These are phyloP conservation scores for Drosophila colorata DNA, from an alignment of 2,888 invertebrate genomes.

Conservation along the genomic window DNA sequence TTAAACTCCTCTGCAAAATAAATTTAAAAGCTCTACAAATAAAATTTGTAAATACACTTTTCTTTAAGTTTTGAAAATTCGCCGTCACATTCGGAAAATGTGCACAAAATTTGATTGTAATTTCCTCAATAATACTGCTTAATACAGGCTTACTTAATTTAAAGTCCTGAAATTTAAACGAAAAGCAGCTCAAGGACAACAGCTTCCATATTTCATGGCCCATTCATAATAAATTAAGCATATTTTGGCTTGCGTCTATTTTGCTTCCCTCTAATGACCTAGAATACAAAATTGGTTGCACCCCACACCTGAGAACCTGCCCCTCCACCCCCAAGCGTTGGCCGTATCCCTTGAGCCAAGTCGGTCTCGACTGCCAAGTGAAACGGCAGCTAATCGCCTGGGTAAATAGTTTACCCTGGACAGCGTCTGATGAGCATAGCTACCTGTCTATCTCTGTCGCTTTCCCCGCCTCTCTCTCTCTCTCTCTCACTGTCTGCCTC, in stretches of 20 bases:
- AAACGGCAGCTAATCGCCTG: constrained; percentile 76
- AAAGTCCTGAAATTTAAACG: constrained; percentile 13
- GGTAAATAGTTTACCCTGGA: constrained; percentile 64
- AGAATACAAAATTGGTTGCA: constrained; percentile 55
- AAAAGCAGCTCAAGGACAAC: constrained; percentile 25
- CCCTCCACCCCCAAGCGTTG: constrained; percentile 15
- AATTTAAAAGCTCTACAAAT: too few relatives aligned
- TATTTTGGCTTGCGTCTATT: constrained; percentile 19
- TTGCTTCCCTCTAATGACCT: constrained; percentile 68
- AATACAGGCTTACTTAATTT: too few relatives aligned
- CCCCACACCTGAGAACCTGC: constrained; percentile 1
- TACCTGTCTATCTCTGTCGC: constrained; percentile 9
- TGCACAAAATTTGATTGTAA: background rate
- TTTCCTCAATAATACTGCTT: background rate
- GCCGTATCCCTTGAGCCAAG: constrained; percentile 60
- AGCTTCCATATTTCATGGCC: constrained; percentile 6
- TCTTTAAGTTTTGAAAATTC: too few relatives aligned
- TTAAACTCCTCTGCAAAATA: too few relatives aligned
- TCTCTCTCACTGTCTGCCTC: constrained; percentile 2
- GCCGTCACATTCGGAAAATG: too few relatives aligned
- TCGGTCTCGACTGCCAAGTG: constrained; percentile 58
- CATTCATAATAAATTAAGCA: constrained; percentile 69
- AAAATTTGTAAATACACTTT: too few relatives aligned
- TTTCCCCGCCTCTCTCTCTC: background rate
- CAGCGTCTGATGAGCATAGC: constrained; percentile 15